Evolutionary conservation across 1,140 invertebrate species (phyloP).

Genomic region (Drosophila ananassae): DNA sequence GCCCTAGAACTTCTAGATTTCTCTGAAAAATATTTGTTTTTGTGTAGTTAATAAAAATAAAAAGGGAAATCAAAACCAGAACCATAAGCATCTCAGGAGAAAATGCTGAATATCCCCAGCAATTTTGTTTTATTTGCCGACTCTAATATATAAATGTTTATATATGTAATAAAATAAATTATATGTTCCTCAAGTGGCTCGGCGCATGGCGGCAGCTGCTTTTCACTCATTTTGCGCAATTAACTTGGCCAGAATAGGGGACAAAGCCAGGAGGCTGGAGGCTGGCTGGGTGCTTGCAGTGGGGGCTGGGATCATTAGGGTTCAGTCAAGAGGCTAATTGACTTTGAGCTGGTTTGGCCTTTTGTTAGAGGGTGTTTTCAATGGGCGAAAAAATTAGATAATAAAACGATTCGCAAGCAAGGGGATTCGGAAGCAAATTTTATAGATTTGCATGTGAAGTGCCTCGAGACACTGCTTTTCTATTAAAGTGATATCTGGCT

Average conservation of each 20-base stretch:
- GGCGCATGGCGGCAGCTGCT: conserved; percentile 55
- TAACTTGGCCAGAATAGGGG: conserved; percentile 49
- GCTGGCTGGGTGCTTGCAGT: background rate
- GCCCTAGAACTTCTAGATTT: too few species aligned
- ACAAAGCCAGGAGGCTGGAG: background rate
- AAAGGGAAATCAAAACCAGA: conserved; percentile 13
- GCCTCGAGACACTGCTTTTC: background rate
- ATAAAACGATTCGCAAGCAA: conserved; percentile 4
- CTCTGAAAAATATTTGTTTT: background rate
- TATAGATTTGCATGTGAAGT: conserved; percentile 10
- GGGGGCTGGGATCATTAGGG: conserved; percentile 36
- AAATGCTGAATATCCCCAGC: background rate
- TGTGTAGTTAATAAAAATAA: background rate
- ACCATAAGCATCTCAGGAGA: conserved; percentile 3
- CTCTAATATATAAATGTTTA: conserved; percentile 51
- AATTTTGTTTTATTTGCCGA: conserved; percentile 43
- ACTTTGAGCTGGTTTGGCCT: conserved; percentile 63
- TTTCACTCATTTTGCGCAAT: conserved; percentile 68
- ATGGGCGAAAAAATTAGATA: conserved; percentile 21
- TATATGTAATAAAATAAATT: conserved; percentile 53
- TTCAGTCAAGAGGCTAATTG: conserved; percentile 75
- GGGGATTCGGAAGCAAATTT: background rate
- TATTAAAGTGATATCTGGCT: background rate
- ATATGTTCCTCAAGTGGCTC: conserved; percentile 53
- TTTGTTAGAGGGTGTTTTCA: conserved; percentile 15